Percentiles rank a stretch among this genome's conserved stretches.
Evolutionary conservation across 2,113 vertebrate species (phyloP).

Genomic region (Gila orcuttii): DNA sequence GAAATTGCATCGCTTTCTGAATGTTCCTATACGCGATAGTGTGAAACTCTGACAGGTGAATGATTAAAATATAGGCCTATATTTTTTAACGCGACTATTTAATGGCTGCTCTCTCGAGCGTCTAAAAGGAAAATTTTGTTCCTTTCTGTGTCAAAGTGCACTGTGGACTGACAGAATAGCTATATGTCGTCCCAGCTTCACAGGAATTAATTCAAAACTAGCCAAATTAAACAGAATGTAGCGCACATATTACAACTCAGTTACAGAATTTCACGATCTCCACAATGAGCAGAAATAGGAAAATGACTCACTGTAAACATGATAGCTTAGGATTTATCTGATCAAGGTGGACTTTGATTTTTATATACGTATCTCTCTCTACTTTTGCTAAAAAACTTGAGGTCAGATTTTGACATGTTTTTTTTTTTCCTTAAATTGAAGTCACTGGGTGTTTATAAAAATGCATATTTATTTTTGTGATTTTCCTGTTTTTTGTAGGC

Average conservation of each 20-base stretch:
- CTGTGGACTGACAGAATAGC: constrained; percentile 64
- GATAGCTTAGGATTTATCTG: constrained; percentile 42
- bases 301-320: constrained; percentile 46
- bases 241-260: constrained; percentile 18
- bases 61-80: constrained; percentile 37
- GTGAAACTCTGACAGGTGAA: constrained; percentile 5
- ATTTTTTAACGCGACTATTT: constrained; percentile 40
- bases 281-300: constrained; percentile 24
- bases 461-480: constrained; percentile 83
- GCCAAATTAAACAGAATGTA: constrained; percentile 56
- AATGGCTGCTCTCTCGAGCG: constrained; percentile 15
- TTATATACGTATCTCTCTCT: constrained; percentile 36
- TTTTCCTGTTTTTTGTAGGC: constrained; percentile 63
- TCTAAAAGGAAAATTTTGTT: not conserved
- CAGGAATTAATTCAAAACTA: constrained; percentile 31
- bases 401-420: constrained; percentile 76
- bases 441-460: constrained; percentile 81
- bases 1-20: constrained; percentile 29
- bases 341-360: constrained; percentile 19
- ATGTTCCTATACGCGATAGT: constrained; percentile 7
- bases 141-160: constrained; percentile 67
- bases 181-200: constrained; percentile 43
- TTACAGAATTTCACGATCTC: not conserved
- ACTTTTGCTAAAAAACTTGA: constrained; percentile 76
- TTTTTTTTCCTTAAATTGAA: constrained; percentile 68